Percentiles rank a stretch among this genome's conserved stretches.
Conservation (phyloP, 2,888 invertebrate species). For the Punctoribates punctum region DNA sequence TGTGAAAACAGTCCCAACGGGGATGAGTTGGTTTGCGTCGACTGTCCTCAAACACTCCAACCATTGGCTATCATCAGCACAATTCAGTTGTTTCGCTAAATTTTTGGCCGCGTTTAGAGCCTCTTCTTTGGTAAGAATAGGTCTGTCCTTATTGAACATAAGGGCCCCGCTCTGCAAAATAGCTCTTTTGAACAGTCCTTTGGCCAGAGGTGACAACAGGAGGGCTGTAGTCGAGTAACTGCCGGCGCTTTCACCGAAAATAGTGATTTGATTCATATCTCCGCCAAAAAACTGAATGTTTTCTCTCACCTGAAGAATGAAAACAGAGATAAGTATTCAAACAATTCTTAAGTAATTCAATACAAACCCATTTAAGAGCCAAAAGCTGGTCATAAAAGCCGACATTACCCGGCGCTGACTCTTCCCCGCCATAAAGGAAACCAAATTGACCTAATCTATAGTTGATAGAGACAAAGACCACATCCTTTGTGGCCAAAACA, state of each 20-base stretch:
- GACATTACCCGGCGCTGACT: too few relatives aligned
- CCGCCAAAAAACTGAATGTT: too few relatives aligned
- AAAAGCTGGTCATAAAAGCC: background rate
- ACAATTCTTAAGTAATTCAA: too few relatives aligned
- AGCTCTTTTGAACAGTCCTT: background rate
- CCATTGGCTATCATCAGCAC: background rate
- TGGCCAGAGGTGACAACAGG: conserved; percentile 22
- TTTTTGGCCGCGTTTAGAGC: background rate
- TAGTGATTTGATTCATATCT: too few relatives aligned
- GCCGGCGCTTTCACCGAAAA: too few relatives aligned
- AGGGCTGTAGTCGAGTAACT: background rate
- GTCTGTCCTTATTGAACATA: too few relatives aligned
- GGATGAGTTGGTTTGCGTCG: too few relatives aligned
- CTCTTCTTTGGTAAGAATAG: background rate
- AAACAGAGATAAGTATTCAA: too few relatives aligned
- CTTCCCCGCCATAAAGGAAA: background rate
- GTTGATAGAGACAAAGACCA: background rate
- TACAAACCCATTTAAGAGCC: background rate
- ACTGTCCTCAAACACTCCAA: conserved; percentile 21
- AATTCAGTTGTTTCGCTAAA: background rate
- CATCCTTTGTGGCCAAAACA: background rate
- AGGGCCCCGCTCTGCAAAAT: conserved; percentile 32
- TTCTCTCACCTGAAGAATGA: too few relatives aligned
- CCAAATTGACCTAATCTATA: background rate
- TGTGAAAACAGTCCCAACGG: background rate